A percentile compares a stretch with the other conserved stretches of the same genome.
Conservation (phyloP, 1,140 invertebrate genomes). For the Heterodera carotae region DNA sequence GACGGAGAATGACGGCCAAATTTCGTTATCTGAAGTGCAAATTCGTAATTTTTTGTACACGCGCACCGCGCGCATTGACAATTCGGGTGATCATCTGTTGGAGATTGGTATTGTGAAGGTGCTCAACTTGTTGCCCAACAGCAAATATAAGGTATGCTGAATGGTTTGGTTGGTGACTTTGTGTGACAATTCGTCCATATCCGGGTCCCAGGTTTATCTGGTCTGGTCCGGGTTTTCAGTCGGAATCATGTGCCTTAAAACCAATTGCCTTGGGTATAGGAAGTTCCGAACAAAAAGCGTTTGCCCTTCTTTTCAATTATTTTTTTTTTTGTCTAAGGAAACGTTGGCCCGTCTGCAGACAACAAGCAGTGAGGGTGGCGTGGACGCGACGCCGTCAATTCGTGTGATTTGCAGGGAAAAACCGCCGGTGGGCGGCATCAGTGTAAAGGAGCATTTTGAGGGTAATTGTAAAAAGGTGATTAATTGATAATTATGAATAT, state of each 20-base stretch:
- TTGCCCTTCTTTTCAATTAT: background rate
- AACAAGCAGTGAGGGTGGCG: conserved; percentile 25
- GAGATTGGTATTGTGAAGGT: conserved; percentile 95
- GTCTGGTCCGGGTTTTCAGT: too few species aligned
- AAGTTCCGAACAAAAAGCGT: too few species aligned
- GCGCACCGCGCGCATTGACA: conserved; percentile 91
- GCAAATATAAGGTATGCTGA: conserved; percentile 77
- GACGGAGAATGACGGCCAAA: conserved; percentile 93
- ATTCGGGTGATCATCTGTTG: conserved; percentile 92
- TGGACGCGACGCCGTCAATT: conserved; percentile 57
- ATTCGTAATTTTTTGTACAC: conserved; percentile 96
- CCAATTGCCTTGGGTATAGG: too few species aligned
- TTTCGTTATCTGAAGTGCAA: conserved; percentile 91
- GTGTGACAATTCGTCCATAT: too few species aligned
- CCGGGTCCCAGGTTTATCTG: too few species aligned
- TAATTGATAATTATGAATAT: background rate
- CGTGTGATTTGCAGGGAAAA: conserved; percentile 60
- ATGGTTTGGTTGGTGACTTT: too few species aligned
- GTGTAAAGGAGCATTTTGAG: conserved; percentile 97
- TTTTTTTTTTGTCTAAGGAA: conserved; percentile 41
- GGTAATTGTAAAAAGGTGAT: conserved; percentile 61
- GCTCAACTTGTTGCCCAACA: conserved; percentile 89
- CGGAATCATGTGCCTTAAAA: too few species aligned
- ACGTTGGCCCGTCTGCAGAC: conserved; percentile 50
- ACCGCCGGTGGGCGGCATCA: conserved; percentile 81